Base-by-base conservation (phyloP, 2,888 invertebrate species). In the Priocnemis perturbator region DNA sequence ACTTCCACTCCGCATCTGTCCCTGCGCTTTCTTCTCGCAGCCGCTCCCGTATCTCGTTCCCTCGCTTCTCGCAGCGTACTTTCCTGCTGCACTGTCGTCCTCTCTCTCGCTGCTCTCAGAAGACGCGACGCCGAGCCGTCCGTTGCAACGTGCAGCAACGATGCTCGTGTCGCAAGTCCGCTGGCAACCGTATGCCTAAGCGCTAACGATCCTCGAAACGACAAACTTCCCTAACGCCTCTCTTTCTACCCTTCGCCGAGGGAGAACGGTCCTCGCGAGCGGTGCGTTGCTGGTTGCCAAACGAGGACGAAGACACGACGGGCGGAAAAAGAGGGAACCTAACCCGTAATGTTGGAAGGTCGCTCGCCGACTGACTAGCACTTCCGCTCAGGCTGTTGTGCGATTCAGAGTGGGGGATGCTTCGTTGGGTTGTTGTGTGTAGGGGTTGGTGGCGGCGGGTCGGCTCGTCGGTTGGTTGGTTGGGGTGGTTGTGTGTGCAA, bases 321-420 rank as follows among this genome's bases (percentile, higher is more conserved):
- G 82, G 81, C 82, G 83, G 83, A 79, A 84, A 81, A 82, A 79
- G 79, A 84, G 84, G 86, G 84, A 86, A 84, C 85, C 85, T 86
- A 88, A 88, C 87, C 88, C 88, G 88, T 88, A 83, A 88, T 86
- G 88, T 88, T 87, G 88, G 86, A 89, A 89, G 89, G 89, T 89
- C 89, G 89, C 89, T 89, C 88, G 87, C 87, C 89, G 88, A 89
- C 89, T 89, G 89, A 89, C 88, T 89, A 87, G 85, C 79, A 89
- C 88, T 89, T 89, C 89, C 89, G 89, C 83, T 87, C 85, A 85
- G 82, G 87, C 88, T 89, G 88, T 89, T 89, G 89, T 89, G 89
- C 88, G 88, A 88, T 88, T 89, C 85, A 86, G 87, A 85, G 86
- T 86, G 86, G 87, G 87, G 86, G 85, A 83, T 85, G 83, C 85